Conservation (phyloP, 2,113 vertebrate species). For the Peromyscus leucopus region DNA sequence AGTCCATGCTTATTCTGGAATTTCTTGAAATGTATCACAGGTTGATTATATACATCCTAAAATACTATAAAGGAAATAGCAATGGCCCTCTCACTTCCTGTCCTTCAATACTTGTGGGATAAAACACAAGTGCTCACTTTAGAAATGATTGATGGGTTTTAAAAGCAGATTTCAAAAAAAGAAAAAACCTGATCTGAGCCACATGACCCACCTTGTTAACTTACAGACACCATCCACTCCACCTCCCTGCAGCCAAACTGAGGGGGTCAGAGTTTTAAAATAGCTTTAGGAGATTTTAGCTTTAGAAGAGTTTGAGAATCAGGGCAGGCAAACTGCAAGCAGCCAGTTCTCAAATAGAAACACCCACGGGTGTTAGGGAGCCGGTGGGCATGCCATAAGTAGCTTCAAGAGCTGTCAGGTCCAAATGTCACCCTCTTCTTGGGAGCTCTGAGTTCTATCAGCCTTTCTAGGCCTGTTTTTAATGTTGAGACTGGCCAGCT, state of each 20-base stretch:
- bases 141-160: slow-evolving; percentile 51
- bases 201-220: slow-evolving; percentile 4
- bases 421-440: background rate
- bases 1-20: background rate
- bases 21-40: background rate
- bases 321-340: background rate
- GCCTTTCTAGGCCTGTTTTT: background rate
- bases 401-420: background rate
- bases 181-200: background rate
- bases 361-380: background rate
- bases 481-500: slow-evolving; percentile 20
- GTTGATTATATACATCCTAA: slow-evolving; percentile 19
- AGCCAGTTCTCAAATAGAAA: slow-evolving; percentile 15
- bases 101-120: slow-evolving; percentile 7
- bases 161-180: slow-evolving; percentile 9
- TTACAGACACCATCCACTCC: slow-evolving; percentile 21
- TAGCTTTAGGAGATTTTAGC: background rate
- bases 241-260: background rate
- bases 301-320: slow-evolving; percentile 20
- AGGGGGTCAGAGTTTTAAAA: slow-evolving; percentile 12
- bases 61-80: slow-evolving; percentile 42
- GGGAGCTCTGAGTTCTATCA: background rate
- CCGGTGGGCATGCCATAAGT: too few species aligned
- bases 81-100: background rate
- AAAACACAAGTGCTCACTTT: slow-evolving; percentile 58